Conservation (phyloP, 2,113 vertebrate genomes). For the Callionymus lyra region DNA sequence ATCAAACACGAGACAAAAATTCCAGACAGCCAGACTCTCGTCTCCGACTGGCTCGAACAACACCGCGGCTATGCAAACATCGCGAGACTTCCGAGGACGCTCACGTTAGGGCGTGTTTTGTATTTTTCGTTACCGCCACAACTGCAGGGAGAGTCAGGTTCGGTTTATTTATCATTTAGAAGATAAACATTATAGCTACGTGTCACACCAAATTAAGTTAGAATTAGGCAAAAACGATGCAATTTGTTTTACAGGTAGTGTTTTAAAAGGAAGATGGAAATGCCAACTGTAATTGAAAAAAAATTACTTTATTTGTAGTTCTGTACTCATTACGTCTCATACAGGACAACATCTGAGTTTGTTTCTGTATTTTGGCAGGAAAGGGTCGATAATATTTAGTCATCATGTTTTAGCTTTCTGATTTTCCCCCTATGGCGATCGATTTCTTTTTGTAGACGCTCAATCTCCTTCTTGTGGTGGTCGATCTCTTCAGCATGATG, state of each 20-base stretch:
- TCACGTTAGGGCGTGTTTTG: background rate
- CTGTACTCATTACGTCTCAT: background rate
- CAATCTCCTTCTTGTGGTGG: slow-evolving; percentile 82
- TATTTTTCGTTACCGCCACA: background rate
- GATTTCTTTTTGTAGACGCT: slow-evolving; percentile 83
- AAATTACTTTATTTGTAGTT: background rate
- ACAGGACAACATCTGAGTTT: slow-evolving; percentile 7
- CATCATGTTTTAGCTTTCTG: slow-evolving; percentile 69
- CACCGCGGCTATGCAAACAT: slow-evolving; percentile 48
- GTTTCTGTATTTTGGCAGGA: no score
- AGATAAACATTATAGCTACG: no score
- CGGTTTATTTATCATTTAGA: background rate
- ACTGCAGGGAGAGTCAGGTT: no score
- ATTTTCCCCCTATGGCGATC: slow-evolving; percentile 83
- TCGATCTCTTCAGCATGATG: slow-evolving; percentile 84
- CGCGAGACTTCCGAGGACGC: slow-evolving; percentile 38
- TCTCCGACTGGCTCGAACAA: slow-evolving; percentile 63
- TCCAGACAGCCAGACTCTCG: slow-evolving; percentile 59
- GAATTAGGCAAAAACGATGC: no score
- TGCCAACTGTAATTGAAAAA: background rate
- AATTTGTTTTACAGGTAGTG: no score
- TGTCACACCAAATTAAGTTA: background rate
- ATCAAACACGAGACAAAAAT: slow-evolving; percentile 53
- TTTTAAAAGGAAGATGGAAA: no score
- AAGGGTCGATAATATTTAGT: slow-evolving; percentile 38